These are phyloP conservation scores for Alouatta palliata DNA, from an alignment of 2,113 vertebrate genomes.

Conservation along the genomic window DNA sequence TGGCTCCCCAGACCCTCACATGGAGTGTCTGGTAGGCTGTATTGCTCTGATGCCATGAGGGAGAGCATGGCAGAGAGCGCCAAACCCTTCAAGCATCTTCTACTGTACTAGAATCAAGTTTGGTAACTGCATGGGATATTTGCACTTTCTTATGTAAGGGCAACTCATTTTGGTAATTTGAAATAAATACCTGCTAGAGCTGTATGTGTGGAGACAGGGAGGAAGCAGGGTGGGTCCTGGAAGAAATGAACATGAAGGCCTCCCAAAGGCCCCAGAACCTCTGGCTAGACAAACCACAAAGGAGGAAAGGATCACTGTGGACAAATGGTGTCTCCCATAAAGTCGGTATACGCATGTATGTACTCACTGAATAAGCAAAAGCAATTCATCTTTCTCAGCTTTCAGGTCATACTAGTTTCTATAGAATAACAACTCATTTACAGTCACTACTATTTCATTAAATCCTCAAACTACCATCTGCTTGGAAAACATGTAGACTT, in stretches of 20 bases:
- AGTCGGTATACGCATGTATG: accelerated
- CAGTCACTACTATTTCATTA: slow-evolving; percentile 7
- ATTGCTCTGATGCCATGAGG: not conserved
- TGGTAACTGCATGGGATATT: not conserved
- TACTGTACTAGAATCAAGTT: not conserved
- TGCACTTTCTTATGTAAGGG: not conserved
- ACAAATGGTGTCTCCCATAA: not conserved
- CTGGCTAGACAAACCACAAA: not conserved
- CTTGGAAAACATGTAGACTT: slow-evolving; percentile 55
- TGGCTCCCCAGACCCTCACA: not conserved
- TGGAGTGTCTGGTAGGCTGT: not conserved
- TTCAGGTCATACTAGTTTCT: not conserved
- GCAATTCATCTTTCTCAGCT: not conserved
- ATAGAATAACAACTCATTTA: slow-evolving; percentile 11
- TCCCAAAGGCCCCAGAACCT: not conserved
- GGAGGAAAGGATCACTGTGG: not conserved
- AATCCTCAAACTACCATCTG: slow-evolving; percentile 46
- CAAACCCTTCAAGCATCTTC: not conserved
- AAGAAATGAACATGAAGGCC: not conserved
- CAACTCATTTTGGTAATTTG: not conserved
- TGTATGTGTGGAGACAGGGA: not conserved
- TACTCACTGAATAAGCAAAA: not conserved
- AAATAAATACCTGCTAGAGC: slow-evolving; percentile 16
- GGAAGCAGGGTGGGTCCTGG: not conserved
- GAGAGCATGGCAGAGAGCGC: not conserved